These are phyloP conservation scores for Diplodus puntazzo DNA, from an alignment of 2,797 vertebrate species.

Conservation along the genomic window DNA sequence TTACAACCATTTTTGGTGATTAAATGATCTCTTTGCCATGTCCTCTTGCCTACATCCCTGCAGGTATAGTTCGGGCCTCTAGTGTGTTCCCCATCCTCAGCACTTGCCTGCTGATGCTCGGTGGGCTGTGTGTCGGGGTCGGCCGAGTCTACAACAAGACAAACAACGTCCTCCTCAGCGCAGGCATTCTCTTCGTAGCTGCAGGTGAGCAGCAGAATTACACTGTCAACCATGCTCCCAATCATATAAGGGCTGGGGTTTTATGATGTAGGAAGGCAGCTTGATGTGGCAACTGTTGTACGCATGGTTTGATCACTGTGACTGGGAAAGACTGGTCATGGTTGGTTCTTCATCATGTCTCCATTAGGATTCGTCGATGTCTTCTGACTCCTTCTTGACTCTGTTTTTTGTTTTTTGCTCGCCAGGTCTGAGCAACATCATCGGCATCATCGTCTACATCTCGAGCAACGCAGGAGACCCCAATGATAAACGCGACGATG, in stretches of 20 bases:
- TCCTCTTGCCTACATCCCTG: constrained; percentile 16
- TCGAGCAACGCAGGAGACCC: constrained; percentile 98
- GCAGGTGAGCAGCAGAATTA: constrained; percentile 87
- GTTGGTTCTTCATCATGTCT: neutral
- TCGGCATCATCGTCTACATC: constrained; percentile 99
- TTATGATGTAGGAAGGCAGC: constrained; percentile 26
- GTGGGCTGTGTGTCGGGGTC: constrained; percentile 93
- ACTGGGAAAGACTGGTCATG: constrained; percentile 6
- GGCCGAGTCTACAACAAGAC: constrained; percentile 95
- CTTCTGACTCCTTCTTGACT: neutral
- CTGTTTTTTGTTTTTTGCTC: constrained; percentile 20
- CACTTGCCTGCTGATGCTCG: constrained; percentile 93
- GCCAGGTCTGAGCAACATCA: constrained; percentile 97
- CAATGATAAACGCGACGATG: constrained; percentile 94
- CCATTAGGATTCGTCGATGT: no score
- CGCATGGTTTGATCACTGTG: neutral
- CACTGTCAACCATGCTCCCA: neutral
- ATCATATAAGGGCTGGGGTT: constrained; percentile 5
- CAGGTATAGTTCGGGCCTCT: constrained; percentile 98
- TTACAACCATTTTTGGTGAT: neutral
- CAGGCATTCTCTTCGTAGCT: constrained; percentile 97
- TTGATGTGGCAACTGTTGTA: constrained; percentile 17
- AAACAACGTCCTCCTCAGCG: constrained; percentile 97
- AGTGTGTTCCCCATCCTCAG: constrained; percentile 98
- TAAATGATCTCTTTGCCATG: neutral